Evolutionary conservation across 1,140 invertebrate genomes (phyloP).

Genomic region (Drosophila takahashii): DNA sequence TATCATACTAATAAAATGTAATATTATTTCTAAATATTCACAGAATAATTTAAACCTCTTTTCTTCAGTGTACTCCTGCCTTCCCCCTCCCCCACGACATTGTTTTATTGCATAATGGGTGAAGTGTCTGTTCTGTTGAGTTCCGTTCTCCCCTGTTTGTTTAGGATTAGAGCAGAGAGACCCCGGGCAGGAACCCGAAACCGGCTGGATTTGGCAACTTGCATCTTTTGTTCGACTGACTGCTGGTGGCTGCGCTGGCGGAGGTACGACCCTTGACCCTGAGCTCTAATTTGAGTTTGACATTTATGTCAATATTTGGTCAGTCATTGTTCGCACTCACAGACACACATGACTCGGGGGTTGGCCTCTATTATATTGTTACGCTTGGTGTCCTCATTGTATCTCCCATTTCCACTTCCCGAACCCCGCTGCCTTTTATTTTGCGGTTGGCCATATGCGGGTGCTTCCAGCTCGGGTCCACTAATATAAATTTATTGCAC

Average conservation of each 20-base stretch:
- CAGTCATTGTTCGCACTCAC: constrained; percentile 79
- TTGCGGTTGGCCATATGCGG: constrained; percentile 62
- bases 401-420: constrained; percentile 1
- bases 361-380: constrained; percentile 74
- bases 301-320: constrained; percentile 84
- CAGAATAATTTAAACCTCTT: no score
- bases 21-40: no score
- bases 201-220: constrained; percentile 61
- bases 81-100: constrained; percentile 24
- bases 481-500: constrained; percentile 83
- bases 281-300: constrained; percentile 84
- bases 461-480: constrained; percentile 32
- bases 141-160: constrained; percentile 62
- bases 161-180: constrained; percentile 66
- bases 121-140: constrained; percentile 56
- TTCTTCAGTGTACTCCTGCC: constrained; percentile 3
- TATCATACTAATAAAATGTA: no score
- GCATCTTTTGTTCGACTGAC: constrained; percentile 47
- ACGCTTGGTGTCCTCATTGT: constrained; percentile 74
- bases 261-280: constrained; percentile 77
- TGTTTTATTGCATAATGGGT: constrained; percentile 81
- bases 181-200: not conserved
- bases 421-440: not conserved
- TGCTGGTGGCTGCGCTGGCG: constrained; percentile 17
- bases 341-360: constrained; percentile 10